Base-by-base conservation (phyloP, 2,888 invertebrate genomes). In the Hemaris fuciformis region DNA sequence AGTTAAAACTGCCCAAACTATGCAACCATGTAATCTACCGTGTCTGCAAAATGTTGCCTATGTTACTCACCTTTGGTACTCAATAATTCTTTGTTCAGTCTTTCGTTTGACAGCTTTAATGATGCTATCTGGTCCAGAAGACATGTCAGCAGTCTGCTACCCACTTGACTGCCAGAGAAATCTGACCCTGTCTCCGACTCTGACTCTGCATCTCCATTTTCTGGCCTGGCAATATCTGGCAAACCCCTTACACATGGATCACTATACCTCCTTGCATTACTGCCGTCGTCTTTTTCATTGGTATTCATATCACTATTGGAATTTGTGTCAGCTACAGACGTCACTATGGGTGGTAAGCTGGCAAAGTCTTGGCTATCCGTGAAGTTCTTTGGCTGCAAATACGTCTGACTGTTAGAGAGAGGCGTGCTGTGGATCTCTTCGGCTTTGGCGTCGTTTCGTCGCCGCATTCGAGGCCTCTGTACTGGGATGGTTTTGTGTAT, bases 51-150 rank as follows among this genome's bases (percentile, higher is more conserved):
- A 64, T 41, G 23, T 7, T 42, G 45, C 31, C 8, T 10, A 31
- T 65, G 67, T 65, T 59, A 67, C 83, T 86, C 91, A 92, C 95
- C 94, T 93, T 95, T 95, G 63, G 96, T 94, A 75, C 96, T 95
- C 76, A 94, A 94, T 72, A 97, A 93, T 80, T 96, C 96, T 80
- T 95, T 94, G 76, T 94, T 95, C 77, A 97, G 93, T 90, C 95
- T 95, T 72, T 95, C 94, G 85, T 97, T 96, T 62, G 94, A 93
- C 72, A 95, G 94, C 79, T 96, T 96, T 71, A 97, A 80, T 61
- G 94, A 83, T 75, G 94, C 91, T 69, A 97, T 95, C 89, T 97
- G 96, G 75, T 96, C 96, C 67, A 96, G 93, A 34, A 97, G 89
- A 64, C 95, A 94, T 57, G 94, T 87, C 48, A 95, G 83, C 56